Conservation (phyloP, 64 coral and sea anemone species). For the Actinia equina region DNA sequence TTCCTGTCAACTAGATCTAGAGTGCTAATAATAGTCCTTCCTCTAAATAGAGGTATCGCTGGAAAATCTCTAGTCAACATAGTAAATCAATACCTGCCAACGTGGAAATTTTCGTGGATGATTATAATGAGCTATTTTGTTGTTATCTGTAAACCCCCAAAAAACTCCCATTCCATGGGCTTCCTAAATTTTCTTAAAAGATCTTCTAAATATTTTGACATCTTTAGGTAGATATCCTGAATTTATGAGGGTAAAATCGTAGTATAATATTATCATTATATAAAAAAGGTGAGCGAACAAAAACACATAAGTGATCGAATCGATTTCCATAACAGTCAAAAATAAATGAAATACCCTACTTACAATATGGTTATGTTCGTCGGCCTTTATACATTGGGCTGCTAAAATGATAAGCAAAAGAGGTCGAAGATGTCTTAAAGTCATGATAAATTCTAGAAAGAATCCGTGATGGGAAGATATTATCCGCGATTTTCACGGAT, state of each 20-base stretch:
- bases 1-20: too few species aligned
- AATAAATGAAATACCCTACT: slow-evolving; percentile 20
- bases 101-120: not conserved
- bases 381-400: slow-evolving; percentile 48
- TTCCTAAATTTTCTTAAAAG: not conserved
- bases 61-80: not conserved
- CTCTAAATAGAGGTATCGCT: not conserved
- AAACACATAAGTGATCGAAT: not conserved
- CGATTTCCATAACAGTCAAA: slow-evolving; percentile 4
- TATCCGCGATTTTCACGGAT: slow-evolving; percentile 51
- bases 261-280: not conserved
- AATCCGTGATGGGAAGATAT: slow-evolving; percentile 43
- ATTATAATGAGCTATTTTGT: not conserved
- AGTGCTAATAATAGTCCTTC: too few species aligned
- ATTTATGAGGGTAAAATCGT: not conserved
- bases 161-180: not conserved
- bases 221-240: not conserved
- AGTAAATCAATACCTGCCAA: not conserved
- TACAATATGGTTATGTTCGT: slow-evolving; percentile 98
- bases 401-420: slow-evolving; percentile 74
- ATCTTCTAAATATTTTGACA: not conserved
- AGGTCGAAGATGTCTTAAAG: slow-evolving; percentile 38
- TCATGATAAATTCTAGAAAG: slow-evolving; percentile 43
- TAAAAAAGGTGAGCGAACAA: not conserved
- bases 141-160: not conserved